Base-by-base conservation (phyloP, 92 coral and sea anemone genomes). In the Heliopora coerulea region DNA sequence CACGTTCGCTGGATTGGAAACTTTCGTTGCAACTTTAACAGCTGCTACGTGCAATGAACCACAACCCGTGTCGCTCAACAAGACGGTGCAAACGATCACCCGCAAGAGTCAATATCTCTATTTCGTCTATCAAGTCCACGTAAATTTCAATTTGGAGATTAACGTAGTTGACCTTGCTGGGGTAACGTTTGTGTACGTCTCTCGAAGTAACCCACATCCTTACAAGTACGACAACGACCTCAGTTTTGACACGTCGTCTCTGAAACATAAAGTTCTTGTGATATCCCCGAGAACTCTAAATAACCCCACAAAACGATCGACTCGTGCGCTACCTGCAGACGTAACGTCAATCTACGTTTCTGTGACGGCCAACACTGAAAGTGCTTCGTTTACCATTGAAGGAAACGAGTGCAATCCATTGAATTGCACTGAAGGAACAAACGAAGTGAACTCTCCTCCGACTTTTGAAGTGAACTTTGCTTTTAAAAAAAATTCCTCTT, bases 141-240 rank as follows among this genome's bases (percentile, higher is more conserved):
- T 56, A 57, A 52, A 30, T 39, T 56, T 35, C 49, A 79, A 79
- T 62, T 60, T 79, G 59, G 78, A 67, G 59, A 63, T 79, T 14
- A 68, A 63, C 28, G 59, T 79, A 29, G 48, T 18, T 28, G 81
- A 76, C 29, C 35, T 61, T 30, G 13, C 42, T 31, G 81, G 81
- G 29, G 29, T 24, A 44, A 76, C 81, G n/a, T n/a, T 61, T 23
- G 48, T 76, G 42, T 76, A 62, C 34, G 73, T 44, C 23, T 76
- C 81, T 40, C 81, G 81, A 10, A 48, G 37, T 32, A 76, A 63
- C 50, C 81, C 81, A n/a, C 81, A 76, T 40, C 83, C 83, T 27
- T 35, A 58, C 74, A 56, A 79, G 69, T 79, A 79, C 62, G 83
- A 79, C 59, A 35, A 67, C 41, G 83, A 79, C 46, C 29, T 66